These are phyloP conservation scores for Hofmannophila pseudospretella DNA, from an alignment of 2,888 invertebrate genomes.

Conservation along the genomic window DNA sequence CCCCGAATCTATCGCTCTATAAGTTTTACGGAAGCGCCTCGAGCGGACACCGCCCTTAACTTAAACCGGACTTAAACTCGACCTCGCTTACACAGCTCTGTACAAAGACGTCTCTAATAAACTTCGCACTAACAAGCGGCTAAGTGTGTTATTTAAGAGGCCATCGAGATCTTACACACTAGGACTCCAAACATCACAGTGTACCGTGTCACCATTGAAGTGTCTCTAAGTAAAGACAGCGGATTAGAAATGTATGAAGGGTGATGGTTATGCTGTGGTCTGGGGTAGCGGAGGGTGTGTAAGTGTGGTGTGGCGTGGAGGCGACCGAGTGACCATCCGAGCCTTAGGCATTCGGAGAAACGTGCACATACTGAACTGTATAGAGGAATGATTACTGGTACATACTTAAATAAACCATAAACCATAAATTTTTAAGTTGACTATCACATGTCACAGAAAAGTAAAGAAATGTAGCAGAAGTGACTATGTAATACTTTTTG, in stretches of 20 bases:
- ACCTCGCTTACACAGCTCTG: constrained; percentile 22
- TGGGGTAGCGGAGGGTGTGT: not conserved
- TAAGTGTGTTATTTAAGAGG: constrained; percentile 41
- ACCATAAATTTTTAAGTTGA: too few species aligned
- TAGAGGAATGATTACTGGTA: not conserved
- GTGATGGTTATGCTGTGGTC: not conserved
- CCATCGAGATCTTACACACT: constrained; percentile 2
- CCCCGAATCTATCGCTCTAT: constrained; percentile 25
- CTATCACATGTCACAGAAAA: too few species aligned
- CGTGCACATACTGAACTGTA: not conserved
- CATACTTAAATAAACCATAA: too few species aligned
- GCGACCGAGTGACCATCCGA: not conserved
- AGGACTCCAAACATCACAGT: not conserved
- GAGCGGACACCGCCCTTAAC: constrained; percentile 29
- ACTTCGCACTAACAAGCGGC: constrained; percentile 38
- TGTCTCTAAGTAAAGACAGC: not conserved
- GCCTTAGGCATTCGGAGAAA: constrained; percentile 1
- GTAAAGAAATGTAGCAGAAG: too few species aligned
- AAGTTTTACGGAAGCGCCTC: constrained; percentile 26
- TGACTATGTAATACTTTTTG: too few species aligned
- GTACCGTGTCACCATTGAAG: not conserved
- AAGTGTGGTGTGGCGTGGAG: not conserved
- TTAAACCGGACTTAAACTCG: constrained; percentile 34
- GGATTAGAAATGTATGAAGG: not conserved
- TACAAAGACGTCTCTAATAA: constrained; percentile 38